Evolutionary conservation across 2,797 vertebrate species (phyloP).

Genomic region (Brachymystax lenok): DNA sequence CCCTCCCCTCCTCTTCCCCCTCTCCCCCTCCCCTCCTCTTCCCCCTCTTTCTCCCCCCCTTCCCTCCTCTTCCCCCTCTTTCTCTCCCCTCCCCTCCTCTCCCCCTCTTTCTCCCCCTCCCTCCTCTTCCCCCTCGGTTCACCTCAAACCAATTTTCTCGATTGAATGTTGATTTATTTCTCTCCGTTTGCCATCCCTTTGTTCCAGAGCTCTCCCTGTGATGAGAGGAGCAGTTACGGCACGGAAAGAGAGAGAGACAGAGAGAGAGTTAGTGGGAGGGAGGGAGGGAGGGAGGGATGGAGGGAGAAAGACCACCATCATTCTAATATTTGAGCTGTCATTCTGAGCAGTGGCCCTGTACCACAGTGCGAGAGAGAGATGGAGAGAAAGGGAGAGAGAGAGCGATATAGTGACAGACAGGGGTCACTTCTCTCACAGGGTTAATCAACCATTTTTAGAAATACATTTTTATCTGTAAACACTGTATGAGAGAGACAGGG

Average conservation of each 20-base stretch:
- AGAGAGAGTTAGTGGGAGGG: slow-evolving; percentile 2
- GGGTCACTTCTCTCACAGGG: slow-evolving; percentile 37
- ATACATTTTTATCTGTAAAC: slow-evolving; percentile 30
- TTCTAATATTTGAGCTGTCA: slow-evolving; percentile 35
- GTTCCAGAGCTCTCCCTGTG: slow-evolving; percentile 23
- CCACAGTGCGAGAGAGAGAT: not conserved
- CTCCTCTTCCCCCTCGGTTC: not conserved
- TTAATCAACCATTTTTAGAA: slow-evolving; percentile 43
- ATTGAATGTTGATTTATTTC: slow-evolving; percentile 40
- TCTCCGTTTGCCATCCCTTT: slow-evolving; percentile 29
- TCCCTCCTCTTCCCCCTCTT: not conserved
- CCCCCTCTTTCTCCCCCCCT: no score
- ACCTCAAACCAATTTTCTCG: slow-evolving; percentile 23
- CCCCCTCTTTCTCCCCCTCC: not conserved
- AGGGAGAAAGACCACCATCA: not conserved
- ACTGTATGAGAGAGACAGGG: not conserved
- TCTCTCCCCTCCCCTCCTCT: not conserved
- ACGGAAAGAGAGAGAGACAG: not conserved
- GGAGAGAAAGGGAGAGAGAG: not conserved
- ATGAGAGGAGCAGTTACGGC: slow-evolving; percentile 30
- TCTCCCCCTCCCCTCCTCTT: not conserved
- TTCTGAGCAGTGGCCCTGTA: slow-evolving; percentile 1
- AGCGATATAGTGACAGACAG: not conserved
- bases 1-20: no score
- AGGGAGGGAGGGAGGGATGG: not conserved